These are phyloP conservation scores for Galendromus occidentalis DNA, from an alignment of 1,140 invertebrate species.

Conservation along the genomic window DNA sequence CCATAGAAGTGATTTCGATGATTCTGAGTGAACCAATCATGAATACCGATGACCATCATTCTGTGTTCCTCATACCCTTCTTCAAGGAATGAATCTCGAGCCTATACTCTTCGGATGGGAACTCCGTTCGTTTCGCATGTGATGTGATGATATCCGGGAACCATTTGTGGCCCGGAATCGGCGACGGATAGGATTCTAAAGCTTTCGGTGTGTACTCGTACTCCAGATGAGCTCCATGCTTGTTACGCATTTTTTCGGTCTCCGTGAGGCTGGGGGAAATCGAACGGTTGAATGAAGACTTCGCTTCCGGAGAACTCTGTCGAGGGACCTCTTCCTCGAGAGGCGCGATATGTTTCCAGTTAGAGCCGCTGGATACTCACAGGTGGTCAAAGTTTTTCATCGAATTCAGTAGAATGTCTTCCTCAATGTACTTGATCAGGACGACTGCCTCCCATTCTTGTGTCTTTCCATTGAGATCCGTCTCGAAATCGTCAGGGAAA, in stretches of 20 bases:
- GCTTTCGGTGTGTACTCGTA: slow-evolving; percentile 37
- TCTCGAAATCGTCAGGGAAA: slow-evolving; percentile 73
- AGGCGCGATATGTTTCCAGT: background rate
- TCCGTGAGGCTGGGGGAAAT: slow-evolving; percentile 30
- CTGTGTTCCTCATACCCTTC: background rate
- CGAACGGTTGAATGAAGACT: too few relatives aligned
- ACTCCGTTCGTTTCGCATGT: slow-evolving; percentile 31
- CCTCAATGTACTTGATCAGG: slow-evolving; percentile 86
- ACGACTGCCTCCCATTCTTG: slow-evolving; percentile 96
- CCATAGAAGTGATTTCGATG: too few relatives aligned
- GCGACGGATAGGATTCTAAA: slow-evolving; percentile 31
- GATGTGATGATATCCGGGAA: slow-evolving; percentile 41
- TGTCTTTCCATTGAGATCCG: slow-evolving; percentile 69
- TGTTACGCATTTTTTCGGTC: slow-evolving; percentile 54
- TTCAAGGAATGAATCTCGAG: slow-evolving; percentile 24
- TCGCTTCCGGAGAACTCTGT: background rate
- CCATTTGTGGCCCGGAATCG: slow-evolving; percentile 34
- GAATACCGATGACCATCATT: too few relatives aligned
- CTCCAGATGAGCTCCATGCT: slow-evolving; percentile 64
- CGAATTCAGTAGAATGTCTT: slow-evolving; percentile 32
- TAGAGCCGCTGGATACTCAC: background rate
- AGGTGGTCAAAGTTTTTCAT: background rate
- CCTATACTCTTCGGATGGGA: slow-evolving; percentile 38
- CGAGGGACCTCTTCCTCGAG: background rate
- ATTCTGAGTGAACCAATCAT: too few relatives aligned